Base-by-base conservation (phyloP, 2,888 invertebrate genomes). In the Diplazon laetatorius region DNA sequence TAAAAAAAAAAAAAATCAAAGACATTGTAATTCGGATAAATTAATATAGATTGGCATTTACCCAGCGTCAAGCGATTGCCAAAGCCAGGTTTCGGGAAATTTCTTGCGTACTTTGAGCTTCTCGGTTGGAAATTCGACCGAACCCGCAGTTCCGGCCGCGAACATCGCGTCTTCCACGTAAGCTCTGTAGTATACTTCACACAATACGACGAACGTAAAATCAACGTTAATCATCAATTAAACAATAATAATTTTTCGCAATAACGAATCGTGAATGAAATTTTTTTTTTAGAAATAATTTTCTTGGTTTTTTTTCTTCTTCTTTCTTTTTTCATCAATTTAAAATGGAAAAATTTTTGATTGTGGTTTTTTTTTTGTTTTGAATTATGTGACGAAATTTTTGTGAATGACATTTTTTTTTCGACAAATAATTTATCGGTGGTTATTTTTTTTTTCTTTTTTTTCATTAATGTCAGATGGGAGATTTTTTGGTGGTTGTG, bases 1-100 rank as follows among this genome's bases (percentile, higher is more conserved):
- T n/a, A n/a, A n/a, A n/a, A n/a, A n/a, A n/a, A n/a, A n/a, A n/a
- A n/a, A n/a, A n/a, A n/a, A n/a, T n/a, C n/a, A n/a, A n/a, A n/a
- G n/a, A n/a, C n/a, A n/a, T n/a, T 55, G 12, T 16, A 14, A 2
- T 55, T 72, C 35, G 73, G 46, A 78, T 80, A 80, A 59, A 81
- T 84, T 74, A 84, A 81, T 84, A 83, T n/a, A n/a, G 78, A 84
- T 84, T 87, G 83, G 85, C 84, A 88, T 80, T 91, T 93, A 94
- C 94, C 93, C 93, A 88, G 93, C 92, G 78, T 93, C 92, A 82
- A 92, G 91, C 87, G 92, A 92, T 83, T 93, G 92, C 93, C 94
- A 95, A 83, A 95, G 92, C 95, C 95, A 95, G 63, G 95, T 95
- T 92, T 95, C 95, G 44, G 95, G 94, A 90, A 95, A 95, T 89